Percentiles rank a stretch among this genome's conserved stretches.
These are phyloP conservation scores for Platycnemis pennipes DNA, from an alignment of 2,888 invertebrate species.

Conservation along the genomic window DNA sequence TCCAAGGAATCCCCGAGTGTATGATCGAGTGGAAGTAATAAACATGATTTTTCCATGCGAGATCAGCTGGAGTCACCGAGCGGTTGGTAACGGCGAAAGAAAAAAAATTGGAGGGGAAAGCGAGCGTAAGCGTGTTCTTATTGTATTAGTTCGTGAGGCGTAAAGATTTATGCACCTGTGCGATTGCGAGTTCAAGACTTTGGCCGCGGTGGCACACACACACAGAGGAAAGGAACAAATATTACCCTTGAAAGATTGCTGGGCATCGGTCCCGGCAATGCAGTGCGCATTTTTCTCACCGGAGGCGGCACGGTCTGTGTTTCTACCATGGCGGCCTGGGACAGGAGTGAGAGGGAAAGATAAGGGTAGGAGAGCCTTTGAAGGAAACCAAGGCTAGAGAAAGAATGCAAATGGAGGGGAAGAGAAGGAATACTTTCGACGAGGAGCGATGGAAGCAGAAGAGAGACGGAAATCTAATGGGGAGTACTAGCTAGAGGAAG, in stretches of 20 bases:
- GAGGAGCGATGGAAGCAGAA: background rate
- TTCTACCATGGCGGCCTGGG: slow-evolving; percentile 31
- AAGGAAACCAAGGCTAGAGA: too few relatives aligned
- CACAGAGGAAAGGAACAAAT: slow-evolving; percentile 43
- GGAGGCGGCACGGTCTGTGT: slow-evolving; percentile 62
- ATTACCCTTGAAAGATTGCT: slow-evolving; percentile 66
- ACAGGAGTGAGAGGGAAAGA: background rate
- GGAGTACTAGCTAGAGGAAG: background rate
- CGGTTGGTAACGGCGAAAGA: background rate
- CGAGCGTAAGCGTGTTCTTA: background rate
- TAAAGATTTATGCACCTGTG: slow-evolving; percentile 60
- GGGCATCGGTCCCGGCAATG: slow-evolving; percentile 51
- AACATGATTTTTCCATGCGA: slow-evolving; percentile 49
- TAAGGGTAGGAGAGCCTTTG: background rate
- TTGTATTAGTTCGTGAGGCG: slow-evolving; percentile 7
- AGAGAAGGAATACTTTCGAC: background rate
- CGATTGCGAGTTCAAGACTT: slow-evolving; percentile 48
- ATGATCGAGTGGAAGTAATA: slow-evolving; percentile 55
- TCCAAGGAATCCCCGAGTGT: slow-evolving; percentile 2
- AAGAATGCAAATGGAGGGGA: background rate
- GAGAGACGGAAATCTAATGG: background rate
- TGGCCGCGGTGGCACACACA: slow-evolving; percentile 50
- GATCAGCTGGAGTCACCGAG: slow-evolving; percentile 37
- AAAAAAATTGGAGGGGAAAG: background rate
- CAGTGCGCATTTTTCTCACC: slow-evolving; percentile 67